phyloP scores from a whole-genome alignment of 2,797 vertebrate species.

The Kryptolebias ocellatus region DNA sequence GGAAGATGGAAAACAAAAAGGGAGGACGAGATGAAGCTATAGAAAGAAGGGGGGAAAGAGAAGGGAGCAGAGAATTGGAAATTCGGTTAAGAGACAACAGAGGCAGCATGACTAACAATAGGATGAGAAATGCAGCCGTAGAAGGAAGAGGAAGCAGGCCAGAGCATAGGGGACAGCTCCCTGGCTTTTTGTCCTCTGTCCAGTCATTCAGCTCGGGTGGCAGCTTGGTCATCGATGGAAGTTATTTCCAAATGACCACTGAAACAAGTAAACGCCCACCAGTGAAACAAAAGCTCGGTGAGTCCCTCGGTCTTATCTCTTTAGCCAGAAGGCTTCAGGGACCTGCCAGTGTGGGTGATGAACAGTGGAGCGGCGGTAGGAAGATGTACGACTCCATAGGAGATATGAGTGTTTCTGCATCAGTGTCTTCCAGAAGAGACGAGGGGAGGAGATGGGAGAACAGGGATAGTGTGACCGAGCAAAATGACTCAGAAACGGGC shows the following conservation, averaged over 20 bases:
- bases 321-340: constrained; percentile 77
- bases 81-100: constrained; percentile 26
- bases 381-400: constrained; percentile 54
- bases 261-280: constrained; percentile 67
- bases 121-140: constrained; percentile 39
- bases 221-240: constrained; percentile 82
- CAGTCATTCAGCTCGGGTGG: constrained; percentile 64
- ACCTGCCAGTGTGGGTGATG: constrained; percentile 52
- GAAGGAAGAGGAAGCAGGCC: constrained; percentile 32
- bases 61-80: constrained; percentile 26
- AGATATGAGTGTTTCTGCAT: constrained; percentile 69
- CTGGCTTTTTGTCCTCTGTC: constrained; percentile 69
- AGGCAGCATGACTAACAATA: constrained; percentile 30
- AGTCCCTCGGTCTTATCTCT: constrained; percentile 75
- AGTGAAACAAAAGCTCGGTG: constrained; percentile 74
- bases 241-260: constrained; percentile 79
- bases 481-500: constrained; percentile 51
- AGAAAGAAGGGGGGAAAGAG: constrained; percentile 25
- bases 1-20: constrained; percentile 21
- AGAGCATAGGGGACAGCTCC: constrained; percentile 64
- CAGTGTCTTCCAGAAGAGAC: constrained; percentile 58
- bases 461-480: constrained; percentile 10
- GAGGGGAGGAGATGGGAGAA: constrained; percentile 61
- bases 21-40: constrained; percentile 23
- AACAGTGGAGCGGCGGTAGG: constrained; percentile 42